Percentiles rank a stretch among this genome's conserved stretches.
Evolutionary conservation across 1,140 invertebrate genomes (phyloP).

Genomic region (Aleiodes sp.): DNA sequence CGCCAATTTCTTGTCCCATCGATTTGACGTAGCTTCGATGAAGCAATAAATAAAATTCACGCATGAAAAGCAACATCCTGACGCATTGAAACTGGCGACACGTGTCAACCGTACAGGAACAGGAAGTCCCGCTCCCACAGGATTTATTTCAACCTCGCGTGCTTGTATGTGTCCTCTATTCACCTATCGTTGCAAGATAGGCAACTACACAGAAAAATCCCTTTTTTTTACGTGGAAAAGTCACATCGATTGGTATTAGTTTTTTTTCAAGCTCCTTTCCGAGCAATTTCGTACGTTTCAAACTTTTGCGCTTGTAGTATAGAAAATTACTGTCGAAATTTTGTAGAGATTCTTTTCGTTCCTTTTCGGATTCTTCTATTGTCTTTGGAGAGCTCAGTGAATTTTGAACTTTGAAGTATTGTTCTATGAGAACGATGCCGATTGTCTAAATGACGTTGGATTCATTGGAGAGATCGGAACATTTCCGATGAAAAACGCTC

Average conservation of each 20-base stretch:
- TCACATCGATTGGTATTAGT: neutral
- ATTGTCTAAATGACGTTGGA: no score
- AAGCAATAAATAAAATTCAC: constrained; percentile 51
- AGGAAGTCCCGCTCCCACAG: constrained; percentile 48
- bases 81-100: constrained; percentile 50
- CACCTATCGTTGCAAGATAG: constrained; percentile 25
- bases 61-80: constrained; percentile 49
- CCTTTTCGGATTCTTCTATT: no score
- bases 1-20: constrained; percentile 21
- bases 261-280: no score
- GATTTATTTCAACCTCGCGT: constrained; percentile 54
- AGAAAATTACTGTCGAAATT: no score
- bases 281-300: no score
- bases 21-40: constrained; percentile 33
- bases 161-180: constrained; percentile 24
- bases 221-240: neutral
- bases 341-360: no score
- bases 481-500: no score
- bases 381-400: no score
- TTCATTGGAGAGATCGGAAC: no score
- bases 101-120: constrained; percentile 51
- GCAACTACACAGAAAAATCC: neutral
- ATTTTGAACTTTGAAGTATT: no score
- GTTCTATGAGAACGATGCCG: no score
- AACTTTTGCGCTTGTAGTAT: no score